Evolutionary conservation across 2,113 vertebrate genomes (phyloP).

Genomic region (Hoplias malabaricus): DNA sequence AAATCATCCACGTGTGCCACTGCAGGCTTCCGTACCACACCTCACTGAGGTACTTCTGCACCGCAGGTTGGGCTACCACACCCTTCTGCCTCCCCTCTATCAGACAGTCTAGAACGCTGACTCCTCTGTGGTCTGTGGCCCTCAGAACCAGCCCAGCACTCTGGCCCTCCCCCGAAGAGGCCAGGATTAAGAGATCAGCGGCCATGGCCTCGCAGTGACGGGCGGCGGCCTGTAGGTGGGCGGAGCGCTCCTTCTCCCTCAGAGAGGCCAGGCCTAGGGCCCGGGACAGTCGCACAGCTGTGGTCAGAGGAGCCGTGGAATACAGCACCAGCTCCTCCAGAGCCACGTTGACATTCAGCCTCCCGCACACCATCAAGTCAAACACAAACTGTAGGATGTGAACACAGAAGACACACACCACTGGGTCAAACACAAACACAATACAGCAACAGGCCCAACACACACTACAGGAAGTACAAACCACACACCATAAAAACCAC

Average conservation of each 20-base stretch:
- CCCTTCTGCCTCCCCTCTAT: constrained; percentile 64
- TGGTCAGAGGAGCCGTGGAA: constrained; percentile 59
- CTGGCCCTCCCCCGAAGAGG: constrained; percentile 47
- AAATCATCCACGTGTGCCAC: constrained; percentile 63
- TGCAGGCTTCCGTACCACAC: constrained; percentile 62
- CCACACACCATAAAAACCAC: neutral
- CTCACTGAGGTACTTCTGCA: constrained; percentile 66
- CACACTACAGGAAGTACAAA: neutral
- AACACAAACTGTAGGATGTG: constrained; percentile 59
- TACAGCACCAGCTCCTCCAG: constrained; percentile 64
- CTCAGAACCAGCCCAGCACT: constrained; percentile 54
- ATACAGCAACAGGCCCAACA: neutral
- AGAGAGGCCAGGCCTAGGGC: constrained; percentile 58
- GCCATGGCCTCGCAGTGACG: constrained; percentile 62
- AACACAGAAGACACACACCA: neutral
- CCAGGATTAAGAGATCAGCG: constrained; percentile 60
- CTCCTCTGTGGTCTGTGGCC: constrained; percentile 56
- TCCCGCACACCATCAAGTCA: constrained; percentile 68
- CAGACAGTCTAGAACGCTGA: constrained; percentile 59
- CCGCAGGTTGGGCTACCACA: constrained; percentile 62
- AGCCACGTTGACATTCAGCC: constrained; percentile 57
- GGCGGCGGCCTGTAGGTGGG: constrained; percentile 60
- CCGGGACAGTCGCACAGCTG: constrained; percentile 63
- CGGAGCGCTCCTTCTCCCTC: constrained; percentile 59
- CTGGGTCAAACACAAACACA: constrained; percentile 10